These are phyloP conservation scores for Biston betularia DNA, from an alignment of 2,888 invertebrate genomes.

Conservation along the genomic window DNA sequence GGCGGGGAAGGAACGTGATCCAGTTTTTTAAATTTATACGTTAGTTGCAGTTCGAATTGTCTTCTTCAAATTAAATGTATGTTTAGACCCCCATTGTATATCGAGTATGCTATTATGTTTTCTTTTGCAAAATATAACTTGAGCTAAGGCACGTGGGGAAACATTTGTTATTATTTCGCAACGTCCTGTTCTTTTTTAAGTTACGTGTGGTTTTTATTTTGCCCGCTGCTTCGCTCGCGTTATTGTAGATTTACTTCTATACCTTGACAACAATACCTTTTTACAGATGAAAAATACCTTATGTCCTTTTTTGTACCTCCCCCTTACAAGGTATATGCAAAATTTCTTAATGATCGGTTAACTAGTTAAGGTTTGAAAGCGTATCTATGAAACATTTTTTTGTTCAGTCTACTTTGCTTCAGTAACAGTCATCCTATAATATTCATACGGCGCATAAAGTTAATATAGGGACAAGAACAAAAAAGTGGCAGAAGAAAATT, in stretches of 20 bases:
- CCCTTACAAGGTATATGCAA: no score
- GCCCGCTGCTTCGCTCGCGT: background rate
- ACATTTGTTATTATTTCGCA: slow-evolving; percentile 73
- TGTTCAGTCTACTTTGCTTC: no score
- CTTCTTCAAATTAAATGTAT: slow-evolving; percentile 80
- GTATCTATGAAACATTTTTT: no score
- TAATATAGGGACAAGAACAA: no score
- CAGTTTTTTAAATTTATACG: slow-evolving; percentile 38
- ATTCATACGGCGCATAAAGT: no score
- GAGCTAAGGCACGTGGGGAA: slow-evolving; percentile 78
- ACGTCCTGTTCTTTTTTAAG: slow-evolving; percentile 51
- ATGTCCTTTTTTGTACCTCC: no score
- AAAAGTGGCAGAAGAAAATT: no score
- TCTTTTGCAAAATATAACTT: slow-evolving; percentile 72
- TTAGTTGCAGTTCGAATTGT: slow-evolving; percentile 68
- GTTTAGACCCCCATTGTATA: slow-evolving; percentile 67
- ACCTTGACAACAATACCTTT: no score
- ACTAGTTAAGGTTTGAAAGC: no score
- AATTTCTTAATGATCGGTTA: no score
- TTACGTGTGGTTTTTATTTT: slow-evolving; percentile 23
- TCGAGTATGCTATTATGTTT: slow-evolving; percentile 69
- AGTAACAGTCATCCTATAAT: no score
- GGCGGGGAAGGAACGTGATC: slow-evolving; percentile 72
- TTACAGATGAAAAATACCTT: no score
- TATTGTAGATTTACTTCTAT: background rate